A percentile compares a stretch with the other conserved stretches of the same genome.
phyloP scores from a whole-genome alignment of 2,797 vertebrate genomes.

The Xyrichtys novacula region DNA sequence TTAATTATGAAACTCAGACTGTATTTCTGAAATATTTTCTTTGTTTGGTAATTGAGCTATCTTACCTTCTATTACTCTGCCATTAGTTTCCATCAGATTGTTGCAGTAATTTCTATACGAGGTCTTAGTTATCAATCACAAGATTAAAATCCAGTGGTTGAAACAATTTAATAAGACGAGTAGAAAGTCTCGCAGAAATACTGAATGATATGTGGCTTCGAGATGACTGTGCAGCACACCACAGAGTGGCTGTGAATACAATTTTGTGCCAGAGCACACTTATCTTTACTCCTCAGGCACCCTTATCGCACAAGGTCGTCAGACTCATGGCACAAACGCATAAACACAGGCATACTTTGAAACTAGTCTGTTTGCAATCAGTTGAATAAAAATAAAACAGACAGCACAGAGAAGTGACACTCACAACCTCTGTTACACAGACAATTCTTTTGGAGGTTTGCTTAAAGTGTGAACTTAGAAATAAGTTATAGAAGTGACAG shows the following conservation, averaged over 20 bases:
- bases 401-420: slow-evolving; percentile 23
- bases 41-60: slow-evolving; percentile 35
- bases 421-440: no score
- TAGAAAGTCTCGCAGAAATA: slow-evolving; percentile 11
- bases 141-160: slow-evolving; percentile 45
- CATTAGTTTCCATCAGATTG: slow-evolving; percentile 50
- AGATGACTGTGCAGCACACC: slow-evolving; percentile 41
- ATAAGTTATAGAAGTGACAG: no score
- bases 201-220: slow-evolving; percentile 45
- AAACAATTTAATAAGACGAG: slow-evolving; percentile 48
- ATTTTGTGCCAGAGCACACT: slow-evolving; percentile 58
- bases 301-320: slow-evolving; percentile 67
- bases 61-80: slow-evolving; percentile 51
- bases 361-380: slow-evolving; percentile 42
- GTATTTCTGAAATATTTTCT: slow-evolving; percentile 42
- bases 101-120: slow-evolving; percentile 50
- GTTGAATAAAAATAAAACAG: slow-evolving; percentile 6
- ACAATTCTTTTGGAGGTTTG: no score
- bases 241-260: slow-evolving; percentile 54
- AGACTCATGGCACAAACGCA: slow-evolving; percentile 29
- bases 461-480: no score
- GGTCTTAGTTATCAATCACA: slow-evolving; percentile 40
- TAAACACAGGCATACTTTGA: not conserved
- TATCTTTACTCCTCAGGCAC: slow-evolving; percentile 75
- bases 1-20: slow-evolving; percentile 32